phyloP scores from a whole-genome alignment of 2,113 vertebrate species.

The rat (Rattus norvegicus) region DNA sequence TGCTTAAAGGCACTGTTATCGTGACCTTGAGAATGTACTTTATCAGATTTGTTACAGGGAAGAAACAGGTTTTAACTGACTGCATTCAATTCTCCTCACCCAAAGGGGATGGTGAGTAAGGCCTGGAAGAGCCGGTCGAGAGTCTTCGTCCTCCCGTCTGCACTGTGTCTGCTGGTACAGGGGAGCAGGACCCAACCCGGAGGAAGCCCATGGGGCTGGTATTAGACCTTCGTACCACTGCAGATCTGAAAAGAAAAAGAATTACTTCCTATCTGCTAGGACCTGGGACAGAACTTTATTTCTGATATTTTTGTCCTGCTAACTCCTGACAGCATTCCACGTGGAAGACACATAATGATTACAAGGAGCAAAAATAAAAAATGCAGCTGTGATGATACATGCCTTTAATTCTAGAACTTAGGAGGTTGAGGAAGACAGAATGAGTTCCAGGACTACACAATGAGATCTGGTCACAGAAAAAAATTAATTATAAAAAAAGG shows the following conservation, averaged over 20 bases:
- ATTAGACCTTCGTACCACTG: constrained; percentile 95
- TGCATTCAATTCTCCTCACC: constrained; percentile 85
- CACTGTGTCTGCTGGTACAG: constrained; percentile 88
- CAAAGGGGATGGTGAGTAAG: constrained; percentile 96
- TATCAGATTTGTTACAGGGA: neutral
- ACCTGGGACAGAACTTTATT: neutral
- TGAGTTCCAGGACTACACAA: neutral
- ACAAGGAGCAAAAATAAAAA: neutral
- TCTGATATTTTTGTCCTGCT: neutral
- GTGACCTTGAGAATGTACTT: neutral
- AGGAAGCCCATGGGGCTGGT: constrained; percentile 97
- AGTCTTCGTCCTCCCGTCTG: constrained; percentile 91
- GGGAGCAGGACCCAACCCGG: constrained; percentile 92
- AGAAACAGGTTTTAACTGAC: neutral
- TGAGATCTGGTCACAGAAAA: too few relatives aligned
- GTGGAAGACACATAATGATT: neutral
- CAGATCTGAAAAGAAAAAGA: constrained; percentile 86
- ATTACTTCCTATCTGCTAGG: neutral
- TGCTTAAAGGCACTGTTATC: neutral
- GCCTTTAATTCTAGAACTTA: neutral
- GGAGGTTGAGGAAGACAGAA: neutral
- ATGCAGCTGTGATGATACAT: neutral
- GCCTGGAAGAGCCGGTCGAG: constrained; percentile 95
- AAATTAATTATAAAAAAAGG: neutral
- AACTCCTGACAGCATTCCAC: neutral